Percentiles rank a stretch among this genome's conserved stretches.
Evolutionary conservation across 23 tunicate species (phyloP).

Genomic region (Clavelina lepadiformis): DNA sequence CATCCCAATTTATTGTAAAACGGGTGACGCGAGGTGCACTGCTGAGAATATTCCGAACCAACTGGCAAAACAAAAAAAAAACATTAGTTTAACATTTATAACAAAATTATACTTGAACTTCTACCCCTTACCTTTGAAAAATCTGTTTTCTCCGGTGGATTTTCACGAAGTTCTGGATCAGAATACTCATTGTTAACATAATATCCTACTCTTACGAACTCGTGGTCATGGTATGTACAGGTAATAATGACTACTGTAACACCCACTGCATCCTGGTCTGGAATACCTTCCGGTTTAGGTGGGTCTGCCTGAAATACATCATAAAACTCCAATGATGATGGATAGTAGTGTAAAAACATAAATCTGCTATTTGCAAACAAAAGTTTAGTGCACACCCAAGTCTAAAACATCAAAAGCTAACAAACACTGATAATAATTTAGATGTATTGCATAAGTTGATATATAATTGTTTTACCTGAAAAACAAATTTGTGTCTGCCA

Average conservation of each 20-base stretch:
- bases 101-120: too few relatives aligned
- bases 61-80: slow-evolving; percentile 13
- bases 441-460: too few relatives aligned
- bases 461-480: too few relatives aligned
- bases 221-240: slow-evolving; percentile 85
- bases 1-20: slow-evolving; percentile 96
- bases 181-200: slow-evolving; percentile 90
- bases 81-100: background rate
- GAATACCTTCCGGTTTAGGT: slow-evolving; percentile 87
- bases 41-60: slow-evolving; percentile 72
- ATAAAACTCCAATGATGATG: too few relatives aligned
- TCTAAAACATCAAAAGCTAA: background rate
- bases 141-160: slow-evolving; percentile 85
- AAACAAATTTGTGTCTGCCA: slow-evolving; percentile 93
- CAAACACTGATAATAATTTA: too few relatives aligned
- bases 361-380: too few relatives aligned
- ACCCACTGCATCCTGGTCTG: slow-evolving; percentile 86
- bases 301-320: slow-evolving; percentile 85
- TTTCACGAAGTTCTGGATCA: slow-evolving; percentile 80
- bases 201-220: slow-evolving; percentile 92
- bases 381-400: background rate
- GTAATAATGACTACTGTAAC: slow-evolving; percentile 93
- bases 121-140: slow-evolving; percentile 51
- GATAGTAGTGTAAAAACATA: too few relatives aligned
- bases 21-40: slow-evolving; percentile 88